Evolutionary conservation across 2,113 vertebrate genomes (phyloP).

Genomic region (Isichthys henryi): DNA sequence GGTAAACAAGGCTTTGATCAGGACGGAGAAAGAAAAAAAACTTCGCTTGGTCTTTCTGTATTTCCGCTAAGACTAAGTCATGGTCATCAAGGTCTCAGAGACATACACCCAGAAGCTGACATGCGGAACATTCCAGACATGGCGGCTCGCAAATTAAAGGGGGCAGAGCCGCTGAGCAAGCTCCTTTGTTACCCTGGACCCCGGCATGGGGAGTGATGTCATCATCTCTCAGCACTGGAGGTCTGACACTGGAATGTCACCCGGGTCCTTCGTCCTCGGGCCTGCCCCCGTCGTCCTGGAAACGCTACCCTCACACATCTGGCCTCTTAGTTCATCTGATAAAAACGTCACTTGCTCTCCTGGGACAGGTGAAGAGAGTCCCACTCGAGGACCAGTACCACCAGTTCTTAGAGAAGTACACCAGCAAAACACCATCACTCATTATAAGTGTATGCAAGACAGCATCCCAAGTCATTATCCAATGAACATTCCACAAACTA

Average conservation of each 20-base stretch:
- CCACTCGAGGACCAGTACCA: background rate
- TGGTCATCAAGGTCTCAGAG: background rate
- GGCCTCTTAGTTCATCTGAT: background rate
- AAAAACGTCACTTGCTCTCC: background rate
- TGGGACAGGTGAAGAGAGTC: background rate
- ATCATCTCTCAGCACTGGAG: slow-evolving; percentile 26
- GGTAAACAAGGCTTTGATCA: background rate
- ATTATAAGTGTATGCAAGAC: background rate
- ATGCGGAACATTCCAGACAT: background rate
- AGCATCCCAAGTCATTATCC: background rate
- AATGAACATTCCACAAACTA: background rate
- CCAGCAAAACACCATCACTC: background rate
- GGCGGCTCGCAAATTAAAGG: background rate
- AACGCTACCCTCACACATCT: slow-evolving; percentile 1
- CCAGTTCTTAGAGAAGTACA: background rate
- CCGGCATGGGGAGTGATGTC: slow-evolving; percentile 24
- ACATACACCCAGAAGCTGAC: background rate
- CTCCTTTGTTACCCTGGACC: slow-evolving; percentile 5
- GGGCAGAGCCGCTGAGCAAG: slow-evolving; percentile 5
- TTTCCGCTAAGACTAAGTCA: background rate
- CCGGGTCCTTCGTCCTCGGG: background rate
- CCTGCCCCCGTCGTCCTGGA: slow-evolving; percentile 20
- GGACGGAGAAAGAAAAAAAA: background rate
- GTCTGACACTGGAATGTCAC: slow-evolving; percentile 34
- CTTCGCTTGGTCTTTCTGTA: background rate